Conservation (phyloP, 1,140 invertebrate species). For the Neodiprion lecontei region DNA sequence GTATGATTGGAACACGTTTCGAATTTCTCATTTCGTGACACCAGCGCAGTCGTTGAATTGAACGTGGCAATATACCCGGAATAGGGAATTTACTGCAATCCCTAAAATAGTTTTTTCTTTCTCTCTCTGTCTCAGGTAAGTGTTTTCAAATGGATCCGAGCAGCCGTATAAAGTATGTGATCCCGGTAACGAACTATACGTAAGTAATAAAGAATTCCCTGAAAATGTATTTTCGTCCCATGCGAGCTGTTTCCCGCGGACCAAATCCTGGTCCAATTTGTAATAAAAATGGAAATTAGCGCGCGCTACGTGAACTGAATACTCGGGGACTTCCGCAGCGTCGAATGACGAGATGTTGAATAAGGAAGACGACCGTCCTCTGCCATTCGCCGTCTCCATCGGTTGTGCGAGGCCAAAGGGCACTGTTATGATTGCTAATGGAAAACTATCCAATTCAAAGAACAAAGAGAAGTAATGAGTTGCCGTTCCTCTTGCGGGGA, state of each 20-base stretch:
- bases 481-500: conserved; percentile 37
- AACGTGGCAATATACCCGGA: not conserved
- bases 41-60: not conserved
- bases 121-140: conserved; percentile 55
- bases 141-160: conserved; percentile 10
- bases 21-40: conserved; percentile 5
- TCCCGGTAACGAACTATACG: not conserved
- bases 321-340: conserved; percentile 40
- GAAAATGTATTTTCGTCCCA: not conserved
- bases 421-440: conserved; percentile 60
- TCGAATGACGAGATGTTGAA: conserved; percentile 39
- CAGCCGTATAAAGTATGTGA: not conserved
- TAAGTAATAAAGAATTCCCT: not conserved
- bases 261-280: conserved; percentile 50
- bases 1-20: conserved; percentile 4
- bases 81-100: too few species aligned
- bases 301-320: conserved; percentile 44
- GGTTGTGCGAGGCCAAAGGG: conserved; percentile 45
- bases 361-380: conserved; percentile 36
- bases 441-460: conserved; percentile 60
- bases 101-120: conserved; percentile 26
- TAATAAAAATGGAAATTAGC: conserved; percentile 60
- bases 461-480: conserved; percentile 58
- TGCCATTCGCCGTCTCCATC: conserved; percentile 35
- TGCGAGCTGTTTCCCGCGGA: conserved; percentile 9